A percentile compares a stretch with the other conserved stretches of the same genome.
phyloP scores from a whole-genome alignment of 1,140 invertebrate genomes.

The Lucilia cuprina region DNA sequence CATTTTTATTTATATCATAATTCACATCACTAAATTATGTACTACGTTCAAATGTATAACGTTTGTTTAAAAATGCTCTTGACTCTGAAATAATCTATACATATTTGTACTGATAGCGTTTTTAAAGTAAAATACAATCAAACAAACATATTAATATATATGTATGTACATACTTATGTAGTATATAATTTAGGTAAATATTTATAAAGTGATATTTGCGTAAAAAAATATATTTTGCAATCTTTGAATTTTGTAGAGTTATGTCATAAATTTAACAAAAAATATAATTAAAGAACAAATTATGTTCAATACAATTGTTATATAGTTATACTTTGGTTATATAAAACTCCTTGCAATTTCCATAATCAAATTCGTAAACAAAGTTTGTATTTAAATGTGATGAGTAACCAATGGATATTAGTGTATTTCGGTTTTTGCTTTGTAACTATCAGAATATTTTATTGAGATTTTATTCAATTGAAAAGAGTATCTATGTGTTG shows the following conservation, averaged over 20 bases:
- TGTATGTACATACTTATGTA: too few relatives aligned
- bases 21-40: too few relatives aligned
- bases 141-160: too few relatives aligned
- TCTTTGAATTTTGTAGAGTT: background rate
- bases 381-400: background rate
- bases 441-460: background rate
- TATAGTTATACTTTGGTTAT: too few relatives aligned
- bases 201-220: background rate
- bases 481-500: background rate
- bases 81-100: background rate
- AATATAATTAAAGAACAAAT: too few relatives aligned
- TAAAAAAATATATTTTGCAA: background rate
- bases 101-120: background rate
- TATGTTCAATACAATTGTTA: background rate
- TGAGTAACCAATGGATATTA: background rate
- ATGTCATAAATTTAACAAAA: background rate
- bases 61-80: background rate
- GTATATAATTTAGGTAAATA: background rate
- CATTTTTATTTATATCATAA: too few relatives aligned
- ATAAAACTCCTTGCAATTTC: background rate
- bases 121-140: too few relatives aligned
- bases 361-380: background rate
- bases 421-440: background rate
- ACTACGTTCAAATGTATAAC: too few relatives aligned
- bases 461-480: background rate